Evolutionary conservation across 2,888 invertebrate genomes (phyloP).

Genomic region (Sarcophaga caerulescens): DNA sequence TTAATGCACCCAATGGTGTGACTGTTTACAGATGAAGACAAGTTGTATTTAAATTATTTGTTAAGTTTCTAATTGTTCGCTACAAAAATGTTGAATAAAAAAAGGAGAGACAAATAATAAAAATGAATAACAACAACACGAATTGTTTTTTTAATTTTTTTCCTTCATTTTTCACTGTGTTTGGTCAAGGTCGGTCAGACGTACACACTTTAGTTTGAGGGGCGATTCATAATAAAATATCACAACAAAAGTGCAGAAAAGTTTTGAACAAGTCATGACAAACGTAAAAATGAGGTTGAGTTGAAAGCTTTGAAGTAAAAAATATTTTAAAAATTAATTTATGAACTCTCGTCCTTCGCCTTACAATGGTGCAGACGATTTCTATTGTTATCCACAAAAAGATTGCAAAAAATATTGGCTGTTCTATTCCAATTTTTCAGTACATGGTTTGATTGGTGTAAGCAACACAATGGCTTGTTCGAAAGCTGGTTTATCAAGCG

Average conservation of each 20-base stretch:
- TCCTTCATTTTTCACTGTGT: neutral
- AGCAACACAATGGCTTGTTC: too few species aligned
- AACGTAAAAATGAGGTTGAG: too few species aligned
- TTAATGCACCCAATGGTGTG: constrained; percentile 6
- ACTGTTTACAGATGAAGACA: constrained; percentile 13
- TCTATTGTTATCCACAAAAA: too few species aligned
- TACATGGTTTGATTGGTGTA: too few species aligned
- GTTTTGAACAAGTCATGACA: neutral
- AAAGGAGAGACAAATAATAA: neutral
- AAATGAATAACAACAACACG: constrained; percentile 19
- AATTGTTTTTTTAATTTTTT: neutral
- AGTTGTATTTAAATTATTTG: constrained; percentile 53
- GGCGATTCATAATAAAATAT: neutral
- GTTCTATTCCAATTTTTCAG: too few species aligned
- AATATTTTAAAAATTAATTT: too few species aligned
- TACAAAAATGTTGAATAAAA: constrained; percentile 19
- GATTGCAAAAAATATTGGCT: too few species aligned
- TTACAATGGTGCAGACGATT: too few species aligned
- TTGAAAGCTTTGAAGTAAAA: too few species aligned
- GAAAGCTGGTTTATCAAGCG: too few species aligned
- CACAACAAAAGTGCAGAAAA: neutral
- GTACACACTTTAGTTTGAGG: neutral
- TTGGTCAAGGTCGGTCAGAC: constrained; percentile 39
- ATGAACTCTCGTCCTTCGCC: too few species aligned
- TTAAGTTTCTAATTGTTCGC: constrained; percentile 38